These are phyloP conservation scores for Phyllotreta cruciferae DNA, from an alignment of 2,888 invertebrate genomes.

Conservation along the genomic window DNA sequence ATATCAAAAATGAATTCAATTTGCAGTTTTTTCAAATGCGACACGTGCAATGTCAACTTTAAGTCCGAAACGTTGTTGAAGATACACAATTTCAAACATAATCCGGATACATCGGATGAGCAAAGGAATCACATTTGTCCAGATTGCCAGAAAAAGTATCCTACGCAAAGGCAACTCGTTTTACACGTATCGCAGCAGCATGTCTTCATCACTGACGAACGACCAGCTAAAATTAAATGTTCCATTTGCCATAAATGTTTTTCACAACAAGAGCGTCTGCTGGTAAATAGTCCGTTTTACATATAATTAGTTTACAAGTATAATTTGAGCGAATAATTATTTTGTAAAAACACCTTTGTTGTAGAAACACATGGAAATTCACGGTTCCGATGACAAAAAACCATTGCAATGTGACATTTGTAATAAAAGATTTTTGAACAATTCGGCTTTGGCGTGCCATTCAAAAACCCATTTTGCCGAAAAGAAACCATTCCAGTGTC, in stretches of 20 bases:
- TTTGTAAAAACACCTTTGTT: slow-evolving; percentile 35
- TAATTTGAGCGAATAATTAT: not conserved
- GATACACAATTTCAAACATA: slow-evolving; percentile 51
- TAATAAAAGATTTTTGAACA: slow-evolving; percentile 72
- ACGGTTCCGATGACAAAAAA: slow-evolving; percentile 73
- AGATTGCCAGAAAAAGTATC: slow-evolving; percentile 51
- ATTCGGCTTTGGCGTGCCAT: slow-evolving; percentile 76
- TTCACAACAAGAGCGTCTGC: slow-evolving; percentile 67
- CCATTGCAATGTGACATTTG: slow-evolving; percentile 73
- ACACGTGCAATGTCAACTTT: slow-evolving; percentile 47
- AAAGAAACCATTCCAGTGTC: slow-evolving; percentile 73
- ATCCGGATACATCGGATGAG: slow-evolving; percentile 49
- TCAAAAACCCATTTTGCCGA: slow-evolving; percentile 71
- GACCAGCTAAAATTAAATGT: slow-evolving; percentile 64
- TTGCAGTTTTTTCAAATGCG: slow-evolving; percentile 50
- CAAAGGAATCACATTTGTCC: slow-evolving; percentile 52
- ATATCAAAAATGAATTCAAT: slow-evolving; percentile 2
- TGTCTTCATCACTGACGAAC: slow-evolving; percentile 39
- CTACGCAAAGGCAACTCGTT: slow-evolving; percentile 50
- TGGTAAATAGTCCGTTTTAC: slow-evolving; percentile 51
- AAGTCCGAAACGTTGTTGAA: slow-evolving; percentile 50
- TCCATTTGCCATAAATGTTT: slow-evolving; percentile 72
- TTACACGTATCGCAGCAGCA: slow-evolving; percentile 51
- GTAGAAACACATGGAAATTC: slow-evolving; percentile 70
- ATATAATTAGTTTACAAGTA: too few relatives aligned